Percentiles rank a stretch among this genome's conserved stretches.
Evolutionary conservation across 2,797 vertebrate genomes (phyloP).

Genomic region (Pangasius djambal): DNA sequence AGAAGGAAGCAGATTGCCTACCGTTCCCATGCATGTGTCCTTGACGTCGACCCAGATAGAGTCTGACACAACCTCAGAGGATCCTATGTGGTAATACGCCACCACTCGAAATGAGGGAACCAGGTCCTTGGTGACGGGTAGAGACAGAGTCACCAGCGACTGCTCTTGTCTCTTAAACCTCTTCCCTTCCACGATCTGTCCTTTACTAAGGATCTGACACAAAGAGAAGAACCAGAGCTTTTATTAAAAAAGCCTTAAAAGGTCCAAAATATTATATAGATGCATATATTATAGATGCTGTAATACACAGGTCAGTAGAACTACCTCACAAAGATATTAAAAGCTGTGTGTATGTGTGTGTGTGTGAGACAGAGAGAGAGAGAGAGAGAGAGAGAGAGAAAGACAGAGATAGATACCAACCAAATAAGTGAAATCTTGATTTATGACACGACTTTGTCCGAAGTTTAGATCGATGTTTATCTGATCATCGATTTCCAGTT

Average conservation of each 20-base stretch:
- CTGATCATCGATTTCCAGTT: conserved; percentile 67
- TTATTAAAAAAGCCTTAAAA: not conserved
- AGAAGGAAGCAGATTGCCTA: conserved; percentile 46
- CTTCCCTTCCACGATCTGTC: conserved; percentile 62
- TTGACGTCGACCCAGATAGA: conserved; percentile 81
- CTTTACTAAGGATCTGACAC: conserved; percentile 76
- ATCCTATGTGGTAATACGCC: conserved; percentile 71
- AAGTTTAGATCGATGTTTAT: conserved; percentile 72
- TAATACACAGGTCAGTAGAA: not conserved
- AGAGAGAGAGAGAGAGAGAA: no score
- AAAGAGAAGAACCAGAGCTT: not conserved
- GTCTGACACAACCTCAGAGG: conserved; percentile 75
- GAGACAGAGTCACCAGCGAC: conserved; percentile 64
- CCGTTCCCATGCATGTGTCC: conserved; percentile 80
- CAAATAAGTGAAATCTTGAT: conserved; percentile 75
- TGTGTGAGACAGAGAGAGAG: no score
- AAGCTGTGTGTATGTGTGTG: not conserved
- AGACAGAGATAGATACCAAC: conserved; percentile 60
- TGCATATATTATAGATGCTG: not conserved
- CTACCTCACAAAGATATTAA: not conserved
- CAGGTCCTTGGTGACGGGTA: conserved; percentile 66
- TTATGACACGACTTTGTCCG: not conserved
- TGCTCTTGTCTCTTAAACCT: conserved; percentile 65
- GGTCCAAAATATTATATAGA: not conserved
- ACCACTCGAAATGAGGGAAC: conserved; percentile 82